Conservation (phyloP, 2,113 vertebrate species). For the Megaceryle maxima region DNA sequence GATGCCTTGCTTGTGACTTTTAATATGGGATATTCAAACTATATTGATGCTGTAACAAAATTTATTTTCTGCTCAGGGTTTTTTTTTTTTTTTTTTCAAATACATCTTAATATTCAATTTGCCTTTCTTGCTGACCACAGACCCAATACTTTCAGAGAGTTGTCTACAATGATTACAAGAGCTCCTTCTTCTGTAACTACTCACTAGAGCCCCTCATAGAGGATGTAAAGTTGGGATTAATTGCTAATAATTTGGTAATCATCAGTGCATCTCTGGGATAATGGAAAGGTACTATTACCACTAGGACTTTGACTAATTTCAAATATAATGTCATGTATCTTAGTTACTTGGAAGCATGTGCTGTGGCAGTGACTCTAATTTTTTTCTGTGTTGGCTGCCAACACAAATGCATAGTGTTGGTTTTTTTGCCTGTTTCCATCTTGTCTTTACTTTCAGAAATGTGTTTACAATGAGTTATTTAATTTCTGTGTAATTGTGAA, state of each 20-base stretch:
- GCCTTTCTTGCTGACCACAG: neutral
- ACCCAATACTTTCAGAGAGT: neutral
- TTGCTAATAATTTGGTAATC: conserved; percentile 1
- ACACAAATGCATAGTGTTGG: neutral
- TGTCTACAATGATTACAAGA: neutral
- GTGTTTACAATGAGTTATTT: neutral
- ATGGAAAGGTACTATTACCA: neutral
- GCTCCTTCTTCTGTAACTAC: neutral
- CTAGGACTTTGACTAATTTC: neutral
- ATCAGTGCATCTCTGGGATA: neutral
- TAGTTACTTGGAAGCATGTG: neutral
- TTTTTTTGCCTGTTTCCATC: neutral
- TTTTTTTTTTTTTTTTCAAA: neutral
- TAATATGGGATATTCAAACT: neutral
- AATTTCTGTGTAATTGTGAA: neutral
- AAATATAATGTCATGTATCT: neutral
- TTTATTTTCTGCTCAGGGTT: neutral
- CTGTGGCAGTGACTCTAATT: neutral
- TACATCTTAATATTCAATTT: neutral
- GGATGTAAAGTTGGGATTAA: neutral
- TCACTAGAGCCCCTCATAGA: neutral
- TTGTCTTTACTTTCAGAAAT: neutral
- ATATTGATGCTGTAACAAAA: neutral
- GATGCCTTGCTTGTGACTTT: neutral
- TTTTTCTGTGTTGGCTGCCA: neutral